Evolutionary conservation across 2,113 vertebrate genomes (phyloP).

Genomic region (Gasterosteus nipponicus): DNA sequence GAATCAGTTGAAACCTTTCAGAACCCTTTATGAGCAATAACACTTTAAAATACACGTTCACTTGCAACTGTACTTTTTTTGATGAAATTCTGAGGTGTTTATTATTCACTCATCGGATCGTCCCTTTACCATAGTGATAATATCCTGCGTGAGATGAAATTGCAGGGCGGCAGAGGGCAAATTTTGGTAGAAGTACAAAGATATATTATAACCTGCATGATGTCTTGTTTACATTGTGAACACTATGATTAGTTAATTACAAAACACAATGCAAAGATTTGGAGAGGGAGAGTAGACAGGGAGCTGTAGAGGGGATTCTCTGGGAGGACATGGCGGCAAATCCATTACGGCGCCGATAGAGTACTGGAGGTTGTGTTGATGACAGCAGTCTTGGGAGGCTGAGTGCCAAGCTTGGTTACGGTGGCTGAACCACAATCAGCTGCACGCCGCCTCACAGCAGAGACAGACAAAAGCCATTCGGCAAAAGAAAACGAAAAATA

Average conservation of each 20-base stretch:
- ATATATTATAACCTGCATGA: constrained; percentile 20
- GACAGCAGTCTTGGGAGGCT: constrained; percentile 65
- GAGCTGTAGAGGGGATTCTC: constrained; percentile 25
- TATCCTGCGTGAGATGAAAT: constrained; percentile 4
- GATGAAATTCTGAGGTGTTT: neutral
- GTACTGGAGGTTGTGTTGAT: constrained; percentile 65
- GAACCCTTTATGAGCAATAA: neutral
- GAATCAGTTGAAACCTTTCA: neutral
- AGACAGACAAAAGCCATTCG: constrained; percentile 37
- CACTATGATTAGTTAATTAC: constrained; percentile 56
- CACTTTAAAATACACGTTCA: neutral
- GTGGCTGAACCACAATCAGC: constrained; percentile 50
- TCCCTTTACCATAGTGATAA: neutral
- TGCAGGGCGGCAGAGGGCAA: constrained; percentile 1
- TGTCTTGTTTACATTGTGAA: constrained; percentile 26
- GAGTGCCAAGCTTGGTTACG: constrained; percentile 47
- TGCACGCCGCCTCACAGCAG: constrained; percentile 13
- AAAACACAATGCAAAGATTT: constrained; percentile 21
- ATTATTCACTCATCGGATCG: neutral
- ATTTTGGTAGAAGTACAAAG: constrained; percentile 22
- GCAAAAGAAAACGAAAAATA: constrained; percentile 1
- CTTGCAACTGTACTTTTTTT: neutral
- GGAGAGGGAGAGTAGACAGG: constrained; percentile 5
- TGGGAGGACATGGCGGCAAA: constrained; percentile 57
- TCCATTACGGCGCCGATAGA: constrained; percentile 68